Conservation (phyloP, 2,888 invertebrate species). For the Eustalomyia histrio region DNA sequence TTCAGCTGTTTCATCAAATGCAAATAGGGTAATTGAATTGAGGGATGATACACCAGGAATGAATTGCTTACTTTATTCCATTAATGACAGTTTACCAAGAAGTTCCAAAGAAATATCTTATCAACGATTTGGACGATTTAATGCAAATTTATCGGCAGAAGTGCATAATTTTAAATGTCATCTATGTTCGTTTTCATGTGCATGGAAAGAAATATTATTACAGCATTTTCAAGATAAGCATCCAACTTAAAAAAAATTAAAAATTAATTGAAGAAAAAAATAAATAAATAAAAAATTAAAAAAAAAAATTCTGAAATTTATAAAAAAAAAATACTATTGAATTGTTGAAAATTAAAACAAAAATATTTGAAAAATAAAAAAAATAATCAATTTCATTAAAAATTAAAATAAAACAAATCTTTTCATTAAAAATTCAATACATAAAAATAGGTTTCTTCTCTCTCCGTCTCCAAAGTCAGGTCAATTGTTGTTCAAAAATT, state of each 20-base stretch:
- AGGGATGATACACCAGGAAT: not conserved
- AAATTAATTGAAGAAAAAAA: constrained; percentile 17
- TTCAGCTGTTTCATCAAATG: not conserved
- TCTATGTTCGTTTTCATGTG: constrained; percentile 73
- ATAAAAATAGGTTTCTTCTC: not conserved
- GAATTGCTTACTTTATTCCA: constrained; percentile 23
- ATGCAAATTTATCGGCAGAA: constrained; percentile 67
- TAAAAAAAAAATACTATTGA: not conserved
- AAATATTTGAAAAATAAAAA: not conserved
- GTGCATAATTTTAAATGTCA: constrained; percentile 73
- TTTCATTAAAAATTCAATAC: not conserved
- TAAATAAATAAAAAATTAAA: not conserved
- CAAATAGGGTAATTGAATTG: not conserved
- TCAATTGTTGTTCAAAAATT: constrained; percentile 72
- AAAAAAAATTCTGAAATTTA: constrained; percentile 2
- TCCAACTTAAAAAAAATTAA: constrained; percentile 67
- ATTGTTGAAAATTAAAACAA: not conserved
- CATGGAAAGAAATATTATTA: constrained; percentile 70
- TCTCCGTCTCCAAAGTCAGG: constrained; percentile 75
- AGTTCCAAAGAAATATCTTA: constrained; percentile 71
- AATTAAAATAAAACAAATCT: not conserved
- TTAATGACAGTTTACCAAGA: constrained; percentile 20
- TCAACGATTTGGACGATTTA: constrained; percentile 73
- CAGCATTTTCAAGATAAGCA: constrained; percentile 72
- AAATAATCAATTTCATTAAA: constrained; percentile 32